Conservation (phyloP, 1,140 invertebrate genomes). For the Trichonephila clavata region DNA sequence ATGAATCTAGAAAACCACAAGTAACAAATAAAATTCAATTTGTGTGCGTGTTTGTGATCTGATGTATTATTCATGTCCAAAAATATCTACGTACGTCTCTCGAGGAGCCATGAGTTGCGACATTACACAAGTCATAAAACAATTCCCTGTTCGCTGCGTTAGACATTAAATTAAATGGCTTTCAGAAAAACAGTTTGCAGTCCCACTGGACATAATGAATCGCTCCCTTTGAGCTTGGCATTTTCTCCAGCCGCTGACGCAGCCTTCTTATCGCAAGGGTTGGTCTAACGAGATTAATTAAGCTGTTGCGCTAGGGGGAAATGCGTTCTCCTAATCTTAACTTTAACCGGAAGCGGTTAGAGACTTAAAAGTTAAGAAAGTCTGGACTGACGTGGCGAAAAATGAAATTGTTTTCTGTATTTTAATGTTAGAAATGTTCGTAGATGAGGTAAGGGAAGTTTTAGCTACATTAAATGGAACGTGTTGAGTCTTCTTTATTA, state of each 20-base stretch:
- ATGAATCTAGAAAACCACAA: too few species aligned
- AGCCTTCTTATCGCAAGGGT: background rate
- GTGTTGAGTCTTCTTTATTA: too few species aligned
- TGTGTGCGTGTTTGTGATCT: too few species aligned
- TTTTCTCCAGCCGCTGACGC: background rate
- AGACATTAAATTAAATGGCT: background rate
- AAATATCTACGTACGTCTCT: too few species aligned
- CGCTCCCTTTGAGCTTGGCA: background rate
- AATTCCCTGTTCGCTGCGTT: background rate
- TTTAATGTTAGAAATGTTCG: too few species aligned
- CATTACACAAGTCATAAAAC: background rate
- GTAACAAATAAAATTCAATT: too few species aligned
- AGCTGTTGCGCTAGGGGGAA: constrained; percentile 1
- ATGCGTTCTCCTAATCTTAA: background rate
- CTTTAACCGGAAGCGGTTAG: background rate
- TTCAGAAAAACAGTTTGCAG: background rate
- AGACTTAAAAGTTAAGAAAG: background rate
- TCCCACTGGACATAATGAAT: background rate
- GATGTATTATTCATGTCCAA: too few species aligned
- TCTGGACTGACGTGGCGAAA: too few species aligned
- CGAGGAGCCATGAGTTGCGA: background rate
- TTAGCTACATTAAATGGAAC: too few species aligned
- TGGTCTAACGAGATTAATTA: constrained; percentile 4
- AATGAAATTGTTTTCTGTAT: too few species aligned
- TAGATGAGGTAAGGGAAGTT: too few species aligned